phyloP scores from a whole-genome alignment of 2,797 vertebrate species.

The Pristis pectinata region DNA sequence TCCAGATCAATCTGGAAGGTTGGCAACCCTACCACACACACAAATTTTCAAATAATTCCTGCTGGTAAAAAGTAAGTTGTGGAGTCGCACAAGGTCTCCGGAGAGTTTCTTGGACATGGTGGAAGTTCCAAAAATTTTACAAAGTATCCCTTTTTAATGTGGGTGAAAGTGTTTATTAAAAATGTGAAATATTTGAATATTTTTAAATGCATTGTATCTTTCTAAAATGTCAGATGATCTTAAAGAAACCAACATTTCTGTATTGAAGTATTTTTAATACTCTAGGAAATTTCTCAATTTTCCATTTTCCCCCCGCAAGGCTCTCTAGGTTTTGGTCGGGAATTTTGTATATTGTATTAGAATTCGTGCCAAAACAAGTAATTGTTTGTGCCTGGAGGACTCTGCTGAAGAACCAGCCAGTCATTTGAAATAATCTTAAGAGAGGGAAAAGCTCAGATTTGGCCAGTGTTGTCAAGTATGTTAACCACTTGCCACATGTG shows the following conservation, averaged over 20 bases:
- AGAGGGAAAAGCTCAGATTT: not conserved
- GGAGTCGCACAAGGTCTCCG: not conserved
- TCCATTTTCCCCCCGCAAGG: not conserved
- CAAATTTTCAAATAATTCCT: not conserved
- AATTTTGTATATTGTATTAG: not conserved
- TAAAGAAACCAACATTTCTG: slow-evolving; percentile 31
- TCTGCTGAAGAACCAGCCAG: not conserved
- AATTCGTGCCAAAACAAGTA: not conserved
- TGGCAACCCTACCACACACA: not conserved
- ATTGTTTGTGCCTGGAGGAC: not conserved
- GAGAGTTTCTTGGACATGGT: not conserved
- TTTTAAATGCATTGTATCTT: slow-evolving; percentile 28
- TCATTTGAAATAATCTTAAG: not conserved
- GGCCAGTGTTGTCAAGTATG: not conserved
- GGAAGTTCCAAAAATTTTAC: not conserved
- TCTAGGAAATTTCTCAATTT: not conserved
- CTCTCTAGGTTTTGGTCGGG: not conserved
- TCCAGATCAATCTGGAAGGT: not conserved
- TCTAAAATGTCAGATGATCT: slow-evolving; percentile 24
- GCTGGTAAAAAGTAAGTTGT: not conserved
- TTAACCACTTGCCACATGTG: not conserved
- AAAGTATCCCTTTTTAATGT: slow-evolving; percentile 12
- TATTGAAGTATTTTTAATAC: slow-evolving; percentile 32
- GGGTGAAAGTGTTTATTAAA: slow-evolving; percentile 22
- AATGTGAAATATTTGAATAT: slow-evolving; percentile 23